A percentile compares a stretch with the other conserved stretches of the same genome.
phyloP scores from a whole-genome alignment of 2,888 invertebrate genomes.

The Megalurothrips usitatus region DNA sequence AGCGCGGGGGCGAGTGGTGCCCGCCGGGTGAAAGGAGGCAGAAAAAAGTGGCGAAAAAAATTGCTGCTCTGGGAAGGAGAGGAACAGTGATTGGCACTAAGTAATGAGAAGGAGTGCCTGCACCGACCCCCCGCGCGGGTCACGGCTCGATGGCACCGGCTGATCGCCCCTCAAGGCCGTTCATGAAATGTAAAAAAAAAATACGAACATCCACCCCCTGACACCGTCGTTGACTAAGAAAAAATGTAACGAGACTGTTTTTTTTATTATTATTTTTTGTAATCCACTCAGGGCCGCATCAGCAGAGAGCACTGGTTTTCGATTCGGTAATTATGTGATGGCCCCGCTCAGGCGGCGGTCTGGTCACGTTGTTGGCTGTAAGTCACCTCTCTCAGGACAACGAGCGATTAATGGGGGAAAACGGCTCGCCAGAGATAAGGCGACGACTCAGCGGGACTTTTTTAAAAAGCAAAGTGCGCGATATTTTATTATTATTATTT shows the following conservation, averaged over 20 bases:
- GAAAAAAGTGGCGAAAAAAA: not conserved
- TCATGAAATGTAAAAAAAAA: not conserved
- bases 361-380: not conserved
- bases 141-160: not conserved
- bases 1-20: not conserved
- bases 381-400: no score
- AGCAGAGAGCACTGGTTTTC: not conserved
- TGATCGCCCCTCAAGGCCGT: not conserved
- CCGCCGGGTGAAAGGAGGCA: not conserved
- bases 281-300: no score
- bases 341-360: not conserved
- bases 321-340: not conserved
- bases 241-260: not conserved
- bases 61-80: not conserved
- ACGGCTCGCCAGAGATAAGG: no score
- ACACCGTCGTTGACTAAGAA: not conserved
- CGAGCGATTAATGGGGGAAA: no score
- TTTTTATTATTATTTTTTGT: no score
- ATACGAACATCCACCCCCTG: no score
- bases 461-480: no score
- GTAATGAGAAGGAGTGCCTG: not conserved
- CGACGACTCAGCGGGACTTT: no score
- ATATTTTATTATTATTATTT: no score
- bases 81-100: conserved; percentile 22
- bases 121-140: not conserved